These are phyloP conservation scores for Bubo scandiacus DNA, from an alignment of 2,113 vertebrate species.

Conservation along the genomic window DNA sequence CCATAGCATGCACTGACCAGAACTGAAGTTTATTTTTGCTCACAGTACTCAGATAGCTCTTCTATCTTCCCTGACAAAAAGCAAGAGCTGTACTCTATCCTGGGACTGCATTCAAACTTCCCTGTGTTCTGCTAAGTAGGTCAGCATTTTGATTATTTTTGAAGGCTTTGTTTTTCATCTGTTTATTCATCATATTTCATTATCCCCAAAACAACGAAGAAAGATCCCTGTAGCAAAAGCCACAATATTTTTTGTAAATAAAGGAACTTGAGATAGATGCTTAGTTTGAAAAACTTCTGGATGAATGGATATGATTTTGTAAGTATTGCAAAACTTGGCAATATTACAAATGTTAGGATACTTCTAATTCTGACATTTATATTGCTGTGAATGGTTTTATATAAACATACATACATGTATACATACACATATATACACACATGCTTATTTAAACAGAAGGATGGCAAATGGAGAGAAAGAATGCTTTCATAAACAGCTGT, in stretches of 20 bases:
- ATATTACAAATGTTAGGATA: not conserved
- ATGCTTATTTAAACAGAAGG: not conserved
- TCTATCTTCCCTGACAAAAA: not conserved
- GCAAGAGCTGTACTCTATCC: not conserved
- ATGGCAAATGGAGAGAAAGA: not conserved
- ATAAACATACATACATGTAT: not conserved
- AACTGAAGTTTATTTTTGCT: not conserved
- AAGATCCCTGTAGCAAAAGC: not conserved
- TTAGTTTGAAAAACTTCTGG: not conserved
- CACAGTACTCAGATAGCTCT: not conserved
- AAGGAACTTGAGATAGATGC: not conserved
- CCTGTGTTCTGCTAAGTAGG: not conserved
- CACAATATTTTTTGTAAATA: not conserved
- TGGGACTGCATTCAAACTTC: not conserved
- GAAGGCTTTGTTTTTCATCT: not conserved
- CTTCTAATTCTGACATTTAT: not conserved
- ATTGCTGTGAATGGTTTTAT: not conserved
- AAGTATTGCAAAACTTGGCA: not conserved
- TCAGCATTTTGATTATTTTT: not conserved
- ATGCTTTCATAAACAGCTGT: not conserved
- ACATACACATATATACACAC: not conserved
- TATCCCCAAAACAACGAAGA: not conserved
- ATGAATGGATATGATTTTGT: not conserved
- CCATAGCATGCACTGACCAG: not conserved
- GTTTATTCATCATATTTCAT: not conserved